Evolutionary conservation across 2,797 vertebrate species (phyloP), one percentile per base, ranked within the genome.

Genomic region (Tragopan temminckii): DNA sequence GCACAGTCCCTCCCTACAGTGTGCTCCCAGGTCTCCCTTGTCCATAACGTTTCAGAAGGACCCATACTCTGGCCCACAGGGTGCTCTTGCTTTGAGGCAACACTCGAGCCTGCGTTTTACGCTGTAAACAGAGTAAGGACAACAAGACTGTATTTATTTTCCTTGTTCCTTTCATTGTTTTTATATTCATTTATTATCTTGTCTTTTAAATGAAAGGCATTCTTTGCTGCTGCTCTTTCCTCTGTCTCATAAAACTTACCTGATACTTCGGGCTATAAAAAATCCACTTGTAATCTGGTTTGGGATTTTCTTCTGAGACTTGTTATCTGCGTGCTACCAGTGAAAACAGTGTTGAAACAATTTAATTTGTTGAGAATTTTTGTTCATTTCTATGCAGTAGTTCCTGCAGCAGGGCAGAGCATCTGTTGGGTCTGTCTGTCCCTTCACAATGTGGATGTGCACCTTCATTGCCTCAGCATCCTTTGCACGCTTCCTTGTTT

Each of bases 231-330:
- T 94, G 69, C 76, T 91, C 45, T 71, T 76, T 90, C 84, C 45
- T 89, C 46, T 78, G 85, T 71, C 89, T 96, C 94, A 85, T 95
- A 96, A 96, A 96, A 95, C 91, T 95, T 94, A 77, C 62, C 79
- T 9, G 14, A 29, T 92, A 76, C 89, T 88, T 27, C 62, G n/a
- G 85, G 89, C 89, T 93, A 85, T 96, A 94, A 93, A 96, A 92
- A 89, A 58, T 63, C 42, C 20, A 7, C 85, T 80, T 91, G 82
- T 91, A 94, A 95, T 96, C 91, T 79, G 77, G 59, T 96, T 95
- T 83, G 89, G 85, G 87, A 79, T 94, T 95, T 90, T 93, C 90
- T 96, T 77, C 67, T 90, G 83, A 86, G 93, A 95, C 93, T 90
- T 96, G 88, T 93, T 95, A 78, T 35, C 61, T 16, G 31, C 80